Base-by-base conservation (phyloP, 2,797 vertebrate genomes). In the Karalla daura region DNA sequence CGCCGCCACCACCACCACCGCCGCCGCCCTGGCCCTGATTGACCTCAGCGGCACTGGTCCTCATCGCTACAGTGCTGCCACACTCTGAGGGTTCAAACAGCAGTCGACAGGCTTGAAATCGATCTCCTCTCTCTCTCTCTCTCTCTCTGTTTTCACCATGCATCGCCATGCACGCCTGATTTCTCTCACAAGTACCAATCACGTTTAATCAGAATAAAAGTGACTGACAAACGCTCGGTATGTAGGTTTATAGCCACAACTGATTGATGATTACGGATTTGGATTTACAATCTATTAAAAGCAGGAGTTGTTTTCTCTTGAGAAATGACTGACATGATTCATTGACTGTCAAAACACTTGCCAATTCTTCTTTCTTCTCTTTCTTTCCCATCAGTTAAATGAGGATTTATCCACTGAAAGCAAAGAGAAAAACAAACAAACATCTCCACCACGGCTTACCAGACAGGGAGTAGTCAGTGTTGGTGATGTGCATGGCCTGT, bases 401-500 rank as follows among this genome's bases (percentile, higher is more conserved):
- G 18, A 51, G 15, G 8, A 44, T 21, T 25, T 35, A 8, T 23
- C 15, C 10, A 40, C 2, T 20, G 23, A 14, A 8, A 28, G 9
- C 2, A 41, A 7, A 5, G 33, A 39, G 35, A 13, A 5, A 8
- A 28, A 7, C 2, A 41, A 7, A 5, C 27, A 39, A 30, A 13
- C 5, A 3, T 37, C 5, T 66, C 17, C 14, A 12, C 25, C 27
- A 20, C 7, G 4, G 45, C 94, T 95, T 90, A 99, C 98, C 98
- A 73, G 97, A 98, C 77, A 99, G 95, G 37, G 97, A 96, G 86
- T 97, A 98, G 93, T 98, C 97, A 8, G 96, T 96, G 92, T 93
- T 98, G 88, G 93, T 95, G 87, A 98, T 95, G 88, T 96, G 95
- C 94, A 97, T 94, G 46, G 96, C 96, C 40, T 98, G 97, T 1